Conservation (phyloP, 2,113 vertebrate species). For the Plotosus lineatus region DNA sequence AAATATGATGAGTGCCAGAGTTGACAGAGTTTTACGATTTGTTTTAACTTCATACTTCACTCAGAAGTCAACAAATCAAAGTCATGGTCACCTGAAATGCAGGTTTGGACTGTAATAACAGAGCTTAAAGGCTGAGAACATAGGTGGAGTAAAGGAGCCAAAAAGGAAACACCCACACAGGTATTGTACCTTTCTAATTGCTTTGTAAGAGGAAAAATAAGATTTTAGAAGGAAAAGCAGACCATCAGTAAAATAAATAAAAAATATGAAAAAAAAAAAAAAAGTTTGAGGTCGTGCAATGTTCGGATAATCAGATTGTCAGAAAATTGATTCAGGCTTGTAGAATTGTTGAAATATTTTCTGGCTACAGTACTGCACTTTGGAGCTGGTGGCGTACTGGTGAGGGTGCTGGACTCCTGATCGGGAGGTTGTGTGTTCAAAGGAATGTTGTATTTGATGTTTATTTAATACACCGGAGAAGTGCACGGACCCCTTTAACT, state of each 20-base stretch:
- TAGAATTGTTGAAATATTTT: not conserved
- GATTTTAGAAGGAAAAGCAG: not conserved
- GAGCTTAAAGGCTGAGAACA: constrained; percentile 3
- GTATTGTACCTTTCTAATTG: not conserved
- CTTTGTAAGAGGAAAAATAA: not conserved
- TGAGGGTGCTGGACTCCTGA: too few species aligned
- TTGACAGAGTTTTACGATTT: not conserved
- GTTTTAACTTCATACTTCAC: not conserved
- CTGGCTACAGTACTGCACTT: not conserved
- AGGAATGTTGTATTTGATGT: too few species aligned
- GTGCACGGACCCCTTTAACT: too few species aligned
- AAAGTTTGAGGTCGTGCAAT: not conserved
- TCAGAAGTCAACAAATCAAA: not conserved
- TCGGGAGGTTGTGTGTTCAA: too few species aligned
- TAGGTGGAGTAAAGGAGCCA: constrained; percentile 24
- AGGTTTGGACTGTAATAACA: constrained; percentile 6
- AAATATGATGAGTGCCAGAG: not conserved
- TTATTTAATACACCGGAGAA: too few species aligned
- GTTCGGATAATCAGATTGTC: not conserved
- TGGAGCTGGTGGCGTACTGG: too few species aligned
- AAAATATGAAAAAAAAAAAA: not conserved
- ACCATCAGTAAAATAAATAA: not conserved
- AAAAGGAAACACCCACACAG: constrained; percentile 13
- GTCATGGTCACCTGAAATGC: not conserved
- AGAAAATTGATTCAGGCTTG: not conserved